A percentile compares a stretch with the other conserved stretches of the same genome.
Evolutionary conservation across 2,888 invertebrate species (phyloP).

Genomic region (Lumbricus terrestris): DNA sequence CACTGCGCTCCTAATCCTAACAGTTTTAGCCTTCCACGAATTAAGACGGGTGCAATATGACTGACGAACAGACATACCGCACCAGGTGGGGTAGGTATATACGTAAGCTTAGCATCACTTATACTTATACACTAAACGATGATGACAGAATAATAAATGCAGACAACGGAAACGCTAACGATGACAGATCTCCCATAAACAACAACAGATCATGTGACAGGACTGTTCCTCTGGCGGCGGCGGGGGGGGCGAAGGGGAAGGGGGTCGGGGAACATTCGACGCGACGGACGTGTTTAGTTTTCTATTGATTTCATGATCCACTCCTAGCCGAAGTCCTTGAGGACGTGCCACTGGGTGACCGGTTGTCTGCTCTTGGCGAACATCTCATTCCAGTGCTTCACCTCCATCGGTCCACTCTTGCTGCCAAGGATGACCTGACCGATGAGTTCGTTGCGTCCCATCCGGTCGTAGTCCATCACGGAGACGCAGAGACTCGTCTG

Average conservation of each 20-base stretch:
- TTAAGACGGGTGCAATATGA: background rate
- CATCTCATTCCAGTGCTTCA: constrained; percentile 98
- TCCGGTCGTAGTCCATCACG: constrained; percentile 97
- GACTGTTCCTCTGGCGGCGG: background rate
- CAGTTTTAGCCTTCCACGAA: background rate
- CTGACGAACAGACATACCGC: background rate
- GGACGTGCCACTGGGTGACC: constrained; percentile 93
- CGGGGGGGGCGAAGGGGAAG: too few relatives aligned
- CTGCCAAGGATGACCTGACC: constrained; percentile 63
- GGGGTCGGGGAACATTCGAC: too few relatives aligned
- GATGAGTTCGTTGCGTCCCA: constrained; percentile 68
- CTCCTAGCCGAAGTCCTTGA: constrained; percentile 65
- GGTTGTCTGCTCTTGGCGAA: constrained; percentile 93
- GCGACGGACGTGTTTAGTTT: background rate
- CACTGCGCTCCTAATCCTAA: background rate
- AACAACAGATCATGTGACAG: too few relatives aligned
- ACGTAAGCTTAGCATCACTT: background rate
- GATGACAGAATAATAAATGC: background rate
- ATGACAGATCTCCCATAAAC: background rate
- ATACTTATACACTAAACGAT: background rate
- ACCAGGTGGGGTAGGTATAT: background rate
- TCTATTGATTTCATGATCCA: background rate
- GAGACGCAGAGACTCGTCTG: constrained; percentile 89
- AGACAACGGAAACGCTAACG: background rate
- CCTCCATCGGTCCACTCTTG: constrained; percentile 86